Conservation (phyloP, 1,140 invertebrate species). For the Magallana ariakensis region DNA sequence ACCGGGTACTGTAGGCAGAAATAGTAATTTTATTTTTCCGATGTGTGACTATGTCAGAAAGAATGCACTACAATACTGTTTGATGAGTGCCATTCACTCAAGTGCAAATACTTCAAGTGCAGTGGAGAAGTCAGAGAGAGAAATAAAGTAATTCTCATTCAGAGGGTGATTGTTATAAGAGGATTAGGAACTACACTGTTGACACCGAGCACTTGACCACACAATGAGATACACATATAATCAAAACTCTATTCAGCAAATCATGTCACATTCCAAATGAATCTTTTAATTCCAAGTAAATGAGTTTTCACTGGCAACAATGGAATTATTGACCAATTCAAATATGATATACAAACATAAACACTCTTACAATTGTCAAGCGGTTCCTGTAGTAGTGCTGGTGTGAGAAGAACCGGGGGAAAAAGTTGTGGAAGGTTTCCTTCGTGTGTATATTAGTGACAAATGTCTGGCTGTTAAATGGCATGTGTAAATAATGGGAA, state of each 20-base stretch:
- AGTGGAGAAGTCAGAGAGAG: background rate
- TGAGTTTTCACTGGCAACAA: background rate
- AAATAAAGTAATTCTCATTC: background rate
- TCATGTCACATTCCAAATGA: background rate
- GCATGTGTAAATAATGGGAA: background rate
- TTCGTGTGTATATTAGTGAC: background rate
- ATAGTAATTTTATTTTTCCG: no score
- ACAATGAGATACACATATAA: background rate
- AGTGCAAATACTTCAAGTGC: constrained; percentile 38
- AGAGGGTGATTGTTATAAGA: background rate
- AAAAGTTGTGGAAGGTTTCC: background rate
- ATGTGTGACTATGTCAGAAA: constrained; percentile 1
- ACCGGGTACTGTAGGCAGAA: no score
- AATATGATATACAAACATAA: background rate
- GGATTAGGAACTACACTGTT: constrained; percentile 12
- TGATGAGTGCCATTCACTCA: background rate
- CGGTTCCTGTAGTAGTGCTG: background rate
- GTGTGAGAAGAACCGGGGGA: background rate
- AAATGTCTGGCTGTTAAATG: background rate
- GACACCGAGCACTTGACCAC: constrained; percentile 24
- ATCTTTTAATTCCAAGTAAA: background rate
- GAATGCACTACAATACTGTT: background rate
- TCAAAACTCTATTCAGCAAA: background rate
- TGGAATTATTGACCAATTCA: background rate
- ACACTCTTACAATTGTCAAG: background rate